Percentiles rank a stretch among this genome's conserved stretches.
phyloP scores from a whole-genome alignment of 2,113 vertebrate genomes.

The Choloepus hoffmanni region DNA sequence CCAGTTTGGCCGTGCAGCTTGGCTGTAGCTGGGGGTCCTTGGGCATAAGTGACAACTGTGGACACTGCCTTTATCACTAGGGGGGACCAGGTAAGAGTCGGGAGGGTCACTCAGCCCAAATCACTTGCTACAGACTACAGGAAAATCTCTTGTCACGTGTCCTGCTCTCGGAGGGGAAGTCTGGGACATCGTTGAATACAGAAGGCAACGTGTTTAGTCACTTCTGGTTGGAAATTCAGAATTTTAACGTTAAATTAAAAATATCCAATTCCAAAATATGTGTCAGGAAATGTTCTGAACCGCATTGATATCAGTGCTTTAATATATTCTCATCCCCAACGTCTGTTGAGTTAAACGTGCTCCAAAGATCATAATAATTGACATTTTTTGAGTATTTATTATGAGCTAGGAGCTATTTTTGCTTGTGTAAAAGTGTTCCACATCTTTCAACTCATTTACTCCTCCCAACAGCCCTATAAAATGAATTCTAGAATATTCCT shows the following conservation, averaged over 20 bases:
- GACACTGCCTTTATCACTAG: too few species aligned
- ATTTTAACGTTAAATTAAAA: too few species aligned
- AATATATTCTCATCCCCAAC: neutral
- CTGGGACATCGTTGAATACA: neutral
- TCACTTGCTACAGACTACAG: too few species aligned
- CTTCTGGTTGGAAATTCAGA: neutral
- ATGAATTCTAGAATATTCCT: too few species aligned
- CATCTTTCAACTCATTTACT: accelerated
- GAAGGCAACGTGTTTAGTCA: accelerated
- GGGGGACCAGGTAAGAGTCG: too few species aligned
- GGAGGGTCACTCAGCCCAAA: too few species aligned
- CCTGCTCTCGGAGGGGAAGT: neutral
- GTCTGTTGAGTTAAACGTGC: neutral
- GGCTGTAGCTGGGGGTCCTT: too few species aligned
- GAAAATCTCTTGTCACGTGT: too few species aligned
- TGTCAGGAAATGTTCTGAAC: neutral
- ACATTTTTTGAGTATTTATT: accelerated
- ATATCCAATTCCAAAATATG: neutral
- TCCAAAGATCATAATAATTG: neutral
- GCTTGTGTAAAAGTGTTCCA: neutral
- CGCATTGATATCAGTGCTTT: accelerated
- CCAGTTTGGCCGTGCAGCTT: accelerated
- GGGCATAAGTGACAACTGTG: too few species aligned
- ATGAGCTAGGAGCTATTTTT: neutral
- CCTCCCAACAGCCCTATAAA: accelerated